A percentile compares a stretch with the other conserved stretches of the same genome.
Conservation (phyloP, 2,113 vertebrate genomes). For the Solea solea region DNA sequence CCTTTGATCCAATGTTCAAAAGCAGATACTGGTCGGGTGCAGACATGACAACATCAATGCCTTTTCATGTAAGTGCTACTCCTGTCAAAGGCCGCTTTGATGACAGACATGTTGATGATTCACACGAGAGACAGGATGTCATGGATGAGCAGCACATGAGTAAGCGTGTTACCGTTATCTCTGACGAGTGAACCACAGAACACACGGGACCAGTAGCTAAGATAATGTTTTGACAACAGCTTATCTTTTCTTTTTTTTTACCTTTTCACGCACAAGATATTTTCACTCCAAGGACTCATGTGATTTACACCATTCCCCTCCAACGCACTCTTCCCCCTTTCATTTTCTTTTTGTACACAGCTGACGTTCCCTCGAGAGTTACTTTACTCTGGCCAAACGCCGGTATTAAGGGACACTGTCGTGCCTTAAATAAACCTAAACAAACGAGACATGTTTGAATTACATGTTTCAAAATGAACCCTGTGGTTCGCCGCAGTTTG, state of each 20-base stretch:
- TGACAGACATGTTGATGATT: conserved; percentile 35
- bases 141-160: conserved; percentile 24
- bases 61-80: conserved; percentile 10
- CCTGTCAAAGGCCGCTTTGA: conserved; percentile 34
- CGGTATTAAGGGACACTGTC: conserved; percentile 36
- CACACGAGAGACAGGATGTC: conserved; percentile 9
- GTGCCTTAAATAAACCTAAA: conserved; percentile 67
- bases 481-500: conserved; percentile 59
- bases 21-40: conserved; percentile 37
- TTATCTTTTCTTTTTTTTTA: conserved; percentile 1
- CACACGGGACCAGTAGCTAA: not conserved
- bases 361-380: conserved; percentile 29
- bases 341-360: conserved; percentile 38
- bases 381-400: conserved; percentile 35
- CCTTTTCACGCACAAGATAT: not conserved
- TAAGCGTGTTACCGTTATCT: not conserved
- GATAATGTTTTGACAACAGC: not conserved
- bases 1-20: conserved; percentile 46
- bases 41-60: conserved; percentile 56
- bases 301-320: conserved; percentile 29
- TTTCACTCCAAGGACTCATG: conserved; percentile 45
- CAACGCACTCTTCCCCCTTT: conserved; percentile 29
- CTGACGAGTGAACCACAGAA: not conserved
- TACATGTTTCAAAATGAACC: conserved; percentile 71
- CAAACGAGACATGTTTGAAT: conserved; percentile 69